Base-by-base conservation (phyloP, 2,888 invertebrate species). In the Sipunculus nudus region DNA sequence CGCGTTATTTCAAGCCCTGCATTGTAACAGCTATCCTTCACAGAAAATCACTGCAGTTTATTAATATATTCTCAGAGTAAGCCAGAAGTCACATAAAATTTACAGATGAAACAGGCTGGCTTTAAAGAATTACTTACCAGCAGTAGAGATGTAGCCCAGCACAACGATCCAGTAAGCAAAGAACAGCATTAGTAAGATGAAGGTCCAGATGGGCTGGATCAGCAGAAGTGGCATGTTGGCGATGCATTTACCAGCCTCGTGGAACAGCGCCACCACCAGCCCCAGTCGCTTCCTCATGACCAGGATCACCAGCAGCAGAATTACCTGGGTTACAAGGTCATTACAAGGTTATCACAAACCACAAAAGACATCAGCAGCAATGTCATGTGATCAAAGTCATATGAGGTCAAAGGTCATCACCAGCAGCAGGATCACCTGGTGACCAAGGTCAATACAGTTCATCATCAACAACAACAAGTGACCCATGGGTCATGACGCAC, bases 221-320 rank as follows among this genome's bases (percentile, higher is more conserved):
- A 95, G 89, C 46, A 96, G 86, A 3, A 90, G 89, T 0, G 96
- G 96, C 72, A 96, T 88, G 72, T 90, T 89, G 58, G 90, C 88
- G 73, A 96, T 87, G 78, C 94, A 96, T 75, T 90, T 89, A 16
- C 94, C 93, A 1, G 96, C 94, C 84, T 96, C 95, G 78, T 90
- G 90, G 81, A 96, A 96, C 61, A 96, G 85, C 23, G 91, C 89
- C 0, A 93, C 90, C 73, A 96, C 86, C 58, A 84, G 70, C 0
- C 71, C 62, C 29, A 83, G 73, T 19, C 82, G 66, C 67, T 78
- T 80, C 57, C 82, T 67, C 76, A 94, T 91, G 39, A 90, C 88
- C 0, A 96, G 89, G 74, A 93, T 89, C 73, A 92, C 90, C 53
- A 93, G 88, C 47, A 82, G 56, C 53, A 84, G 65, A 29, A 83